A percentile compares a stretch with the other conserved stretches of the same genome.
Evolutionary conservation across 2,113 vertebrate species (phyloP).

Genomic region (Ovis aries): ARS-UI_Ramb_v3.0 NC_056057.1:65488501-65489000

Average conservation of each 20-base stretch:
- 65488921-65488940: not conserved
- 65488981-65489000: not conserved
- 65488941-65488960: not conserved
- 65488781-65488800: not conserved
- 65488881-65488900: not conserved
- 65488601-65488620: not conserved
- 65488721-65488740: not conserved
- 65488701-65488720: not conserved
- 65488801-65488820: not conserved
- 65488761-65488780: not conserved
- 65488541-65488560: not conserved
- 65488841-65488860: not conserved
- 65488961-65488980: not conserved
- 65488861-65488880: not conserved
- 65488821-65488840: not conserved
- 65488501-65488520: not conserved
- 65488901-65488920: not conserved
- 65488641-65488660: not conserved
- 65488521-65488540: not conserved
- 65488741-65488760: not conserved
- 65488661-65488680: not conserved
- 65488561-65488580: not conserved
- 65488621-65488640: not conserved
- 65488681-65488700: not conserved
- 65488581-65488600: not conserved